Conservation (phyloP, 2,797 vertebrate species). For the Lacerta viridis region DNA sequence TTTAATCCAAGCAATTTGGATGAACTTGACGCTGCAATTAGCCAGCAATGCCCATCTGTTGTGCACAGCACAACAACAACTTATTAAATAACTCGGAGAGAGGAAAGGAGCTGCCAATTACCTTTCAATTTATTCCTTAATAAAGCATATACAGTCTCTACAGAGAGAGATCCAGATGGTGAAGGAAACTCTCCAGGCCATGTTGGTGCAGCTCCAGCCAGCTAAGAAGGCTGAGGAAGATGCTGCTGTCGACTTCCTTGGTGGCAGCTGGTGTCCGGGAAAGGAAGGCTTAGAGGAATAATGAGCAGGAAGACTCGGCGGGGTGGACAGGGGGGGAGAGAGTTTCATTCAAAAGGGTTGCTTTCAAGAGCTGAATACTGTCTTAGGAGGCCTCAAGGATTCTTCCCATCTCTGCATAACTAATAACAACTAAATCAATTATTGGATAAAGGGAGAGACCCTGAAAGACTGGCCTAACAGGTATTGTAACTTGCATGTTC, state of each 20-base stretch:
- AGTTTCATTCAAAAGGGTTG: constrained; percentile 62
- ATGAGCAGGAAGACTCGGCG: constrained; percentile 36
- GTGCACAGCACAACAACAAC: constrained; percentile 77
- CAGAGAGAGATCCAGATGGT: constrained; percentile 91
- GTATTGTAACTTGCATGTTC: constrained; percentile 17
- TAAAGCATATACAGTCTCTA: constrained; percentile 83
- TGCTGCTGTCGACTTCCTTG: constrained; percentile 85
- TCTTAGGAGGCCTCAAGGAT: constrained; percentile 64
- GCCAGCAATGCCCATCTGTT: constrained; percentile 84
- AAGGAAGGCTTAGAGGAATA: constrained; percentile 70
- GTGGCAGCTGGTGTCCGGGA: constrained; percentile 86
- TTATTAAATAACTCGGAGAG: constrained; percentile 76
- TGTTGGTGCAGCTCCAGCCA: constrained; percentile 87
- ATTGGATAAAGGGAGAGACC: constrained; percentile 52
- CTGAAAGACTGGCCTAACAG: constrained; percentile 55
- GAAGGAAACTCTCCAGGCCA: constrained; percentile 87
- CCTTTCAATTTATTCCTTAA: constrained; percentile 85
- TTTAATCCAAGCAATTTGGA: constrained; percentile 88
- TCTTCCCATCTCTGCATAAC: constrained; percentile 49
- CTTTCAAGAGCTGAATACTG: constrained; percentile 70
- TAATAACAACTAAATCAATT: constrained; percentile 65
- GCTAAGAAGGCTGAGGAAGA: constrained; percentile 75
- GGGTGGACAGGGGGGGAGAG: background rate
- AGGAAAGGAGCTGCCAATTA: constrained; percentile 79
- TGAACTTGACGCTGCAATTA: constrained; percentile 84